Conservation (phyloP, 2,888 invertebrate genomes). For the Scaptomyza reducta region DNA sequence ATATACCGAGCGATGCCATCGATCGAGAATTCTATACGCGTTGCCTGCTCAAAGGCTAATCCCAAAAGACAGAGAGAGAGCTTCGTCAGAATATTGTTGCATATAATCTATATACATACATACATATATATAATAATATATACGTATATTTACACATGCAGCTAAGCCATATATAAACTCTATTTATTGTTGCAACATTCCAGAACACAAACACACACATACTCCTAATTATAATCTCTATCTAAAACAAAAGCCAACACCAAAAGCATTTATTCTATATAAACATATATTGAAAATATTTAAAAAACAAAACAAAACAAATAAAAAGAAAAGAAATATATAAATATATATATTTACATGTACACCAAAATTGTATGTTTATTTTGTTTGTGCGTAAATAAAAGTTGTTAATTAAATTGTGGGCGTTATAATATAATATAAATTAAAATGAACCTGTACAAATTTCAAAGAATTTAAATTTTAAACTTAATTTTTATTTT, state of each 20-base stretch:
- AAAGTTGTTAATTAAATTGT: constrained; percentile 32
- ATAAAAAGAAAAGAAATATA: constrained; percentile 6
- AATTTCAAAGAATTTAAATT: not conserved
- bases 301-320: no score
- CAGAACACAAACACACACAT: constrained; percentile 13
- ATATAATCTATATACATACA: constrained; percentile 3
- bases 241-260: constrained; percentile 65
- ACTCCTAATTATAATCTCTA: constrained; percentile 47
- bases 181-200: constrained; percentile 42
- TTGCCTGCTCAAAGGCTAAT: constrained; percentile 81
- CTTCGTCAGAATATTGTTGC: not conserved
- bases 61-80: not conserved
- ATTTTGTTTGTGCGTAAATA: constrained; percentile 44
- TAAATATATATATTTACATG: constrained; percentile 28
- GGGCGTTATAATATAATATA: not conserved
- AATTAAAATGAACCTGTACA: not conserved
- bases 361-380: constrained; percentile 26
- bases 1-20: constrained; percentile 83
- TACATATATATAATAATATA: not conserved
- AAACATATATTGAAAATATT: constrained; percentile 37
- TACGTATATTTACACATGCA: not conserved
- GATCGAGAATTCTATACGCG: constrained; percentile 83
- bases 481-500: no score
- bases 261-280: constrained; percentile 75
- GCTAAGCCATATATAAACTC: no score